Percentiles rank a stretch among this genome's conserved stretches.
Evolutionary conservation across 1,140 invertebrate species (phyloP).

Genomic region (Drosophila bocqueti): DNA sequence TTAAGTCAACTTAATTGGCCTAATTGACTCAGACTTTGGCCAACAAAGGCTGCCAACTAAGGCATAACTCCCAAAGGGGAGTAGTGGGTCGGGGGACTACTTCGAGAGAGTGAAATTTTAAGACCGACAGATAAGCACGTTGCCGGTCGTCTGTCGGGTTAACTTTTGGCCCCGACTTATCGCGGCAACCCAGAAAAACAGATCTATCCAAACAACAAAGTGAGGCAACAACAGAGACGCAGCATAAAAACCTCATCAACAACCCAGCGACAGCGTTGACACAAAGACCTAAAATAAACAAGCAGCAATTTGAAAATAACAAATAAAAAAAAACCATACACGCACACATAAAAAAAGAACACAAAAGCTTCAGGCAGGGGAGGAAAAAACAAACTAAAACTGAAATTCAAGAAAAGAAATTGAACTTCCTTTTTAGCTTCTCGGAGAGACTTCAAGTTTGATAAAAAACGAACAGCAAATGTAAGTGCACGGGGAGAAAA

Average conservation of each 20-base stretch:
- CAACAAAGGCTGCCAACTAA: slow-evolving; percentile 46
- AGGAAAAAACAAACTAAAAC: slow-evolving; percentile 21
- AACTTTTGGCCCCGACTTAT: slow-evolving; percentile 64
- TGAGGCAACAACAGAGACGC: slow-evolving; percentile 51
- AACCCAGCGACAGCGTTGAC: slow-evolving; percentile 59
- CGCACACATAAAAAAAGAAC: slow-evolving; percentile 12
- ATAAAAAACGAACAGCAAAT: slow-evolving; percentile 23
- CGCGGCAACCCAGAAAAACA: slow-evolving; percentile 58
- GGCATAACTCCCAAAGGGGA: slow-evolving; percentile 7
- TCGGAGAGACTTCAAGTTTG: slow-evolving; percentile 20
- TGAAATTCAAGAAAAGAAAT: slow-evolving; percentile 62
- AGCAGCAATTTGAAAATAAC: slow-evolving; percentile 69
- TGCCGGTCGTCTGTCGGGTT: slow-evolving; percentile 40
- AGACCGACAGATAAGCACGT: slow-evolving; percentile 66
- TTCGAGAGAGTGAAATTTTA: slow-evolving; percentile 56
- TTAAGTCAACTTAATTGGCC: slow-evolving; percentile 79
- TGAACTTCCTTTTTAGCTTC: slow-evolving; percentile 66
- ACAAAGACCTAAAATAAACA: slow-evolving; percentile 82
- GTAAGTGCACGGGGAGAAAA: slow-evolving; percentile 4
- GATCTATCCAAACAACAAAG: slow-evolving; percentile 63
- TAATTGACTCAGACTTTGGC: slow-evolving; percentile 73
- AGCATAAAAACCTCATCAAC: slow-evolving; percentile 65
- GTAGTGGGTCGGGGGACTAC: slow-evolving; percentile 11
- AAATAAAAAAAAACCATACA: slow-evolving; percentile 44
- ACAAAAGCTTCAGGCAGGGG: slow-evolving; percentile 16